Conservation (phyloP, 2,888 invertebrate species). For the Catocala nupta region DNA sequence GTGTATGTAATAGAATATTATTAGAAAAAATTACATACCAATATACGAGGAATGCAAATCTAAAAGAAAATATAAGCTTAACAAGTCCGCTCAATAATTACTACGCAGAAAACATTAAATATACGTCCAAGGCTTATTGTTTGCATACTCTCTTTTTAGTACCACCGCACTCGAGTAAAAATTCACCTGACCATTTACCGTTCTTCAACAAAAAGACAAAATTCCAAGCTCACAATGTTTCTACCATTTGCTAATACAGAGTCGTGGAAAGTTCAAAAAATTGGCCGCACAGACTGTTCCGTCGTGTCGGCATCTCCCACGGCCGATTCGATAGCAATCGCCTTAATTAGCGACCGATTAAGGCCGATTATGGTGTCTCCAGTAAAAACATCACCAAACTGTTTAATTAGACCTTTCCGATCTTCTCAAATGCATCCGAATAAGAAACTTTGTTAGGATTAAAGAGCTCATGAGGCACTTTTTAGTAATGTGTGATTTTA, state of each 20-base stretch:
- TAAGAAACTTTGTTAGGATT: conserved; percentile 50
- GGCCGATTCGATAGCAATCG: conserved; percentile 59
- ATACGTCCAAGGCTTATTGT: not conserved
- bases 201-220: conserved; percentile 37
- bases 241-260: conserved; percentile 41
- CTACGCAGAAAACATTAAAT: no score
- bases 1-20: no score
- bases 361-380: conserved; percentile 56
- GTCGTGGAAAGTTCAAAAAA: conserved; percentile 49
- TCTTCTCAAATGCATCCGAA: conserved; percentile 48
- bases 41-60: no score
- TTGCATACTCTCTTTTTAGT: conserved; percentile 2
- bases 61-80: no score
- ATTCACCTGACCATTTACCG: conserved; percentile 31
- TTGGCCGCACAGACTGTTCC: conserved; percentile 54
- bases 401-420: conserved; percentile 56
- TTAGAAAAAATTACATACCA: no score
- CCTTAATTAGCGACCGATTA: conserved; percentile 60
- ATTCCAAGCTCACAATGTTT: conserved; percentile 42
- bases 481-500: conserved; percentile 7
- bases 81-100: no score
- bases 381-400: conserved; percentile 54
- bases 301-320: conserved; percentile 55
- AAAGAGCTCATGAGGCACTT: conserved; percentile 15
- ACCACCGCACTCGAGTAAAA: conserved; percentile 14